Base-by-base conservation (phyloP, 2,888 invertebrate species). In the Embidobia sp. region DNA sequence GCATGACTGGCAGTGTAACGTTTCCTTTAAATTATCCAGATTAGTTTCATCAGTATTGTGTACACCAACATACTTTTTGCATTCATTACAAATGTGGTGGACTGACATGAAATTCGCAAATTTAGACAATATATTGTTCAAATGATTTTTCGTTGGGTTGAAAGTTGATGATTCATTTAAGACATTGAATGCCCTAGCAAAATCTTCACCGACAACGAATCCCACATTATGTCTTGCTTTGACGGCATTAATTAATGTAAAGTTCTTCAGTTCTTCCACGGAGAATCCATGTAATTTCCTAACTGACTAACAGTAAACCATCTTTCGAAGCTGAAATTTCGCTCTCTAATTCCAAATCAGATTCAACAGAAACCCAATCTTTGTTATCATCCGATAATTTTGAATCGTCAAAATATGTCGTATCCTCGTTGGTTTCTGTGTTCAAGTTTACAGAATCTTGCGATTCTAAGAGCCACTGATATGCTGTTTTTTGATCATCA, bases 31-130 rank as follows among this genome's bases (percentile, higher is more conserved):
- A 29, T 48, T 48, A 8, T 31, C 27, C 5, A 16, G 7, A 49
- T 49, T 18, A 35, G 7, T 26, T 26, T 11, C 0, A 15, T 40
- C 35, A 15, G 13, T 16, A 33, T 22, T 44, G n/a, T 64, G 19
- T 19, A 26, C 8, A 18, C 46, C 67, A 18, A 55, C n/a, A 29
- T 37, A 67, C 35, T 48, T 55, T 1, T 31, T 11, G 11, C 67
- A 69, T 49, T 57, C 37, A 49, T 49, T 11, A 31, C 49, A 69
- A 18, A 69, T 22, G 42, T 69, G 26, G 49, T 69, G 42, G 7
- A 49, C 29, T 42, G 57, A 15, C 22, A 29, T 55, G 19, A 19
- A 49, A 40, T 33, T 19, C 13, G 46, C 27, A 57, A 57, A 57
- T 27, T 10, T 8, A 2, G 40, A 13, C n/a, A 66, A 33, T 49